A percentile compares a stretch with the other conserved stretches of the same genome.
phyloP scores from a whole-genome alignment of 2,888 invertebrate genomes.

The Aplocera efformata region DNA sequence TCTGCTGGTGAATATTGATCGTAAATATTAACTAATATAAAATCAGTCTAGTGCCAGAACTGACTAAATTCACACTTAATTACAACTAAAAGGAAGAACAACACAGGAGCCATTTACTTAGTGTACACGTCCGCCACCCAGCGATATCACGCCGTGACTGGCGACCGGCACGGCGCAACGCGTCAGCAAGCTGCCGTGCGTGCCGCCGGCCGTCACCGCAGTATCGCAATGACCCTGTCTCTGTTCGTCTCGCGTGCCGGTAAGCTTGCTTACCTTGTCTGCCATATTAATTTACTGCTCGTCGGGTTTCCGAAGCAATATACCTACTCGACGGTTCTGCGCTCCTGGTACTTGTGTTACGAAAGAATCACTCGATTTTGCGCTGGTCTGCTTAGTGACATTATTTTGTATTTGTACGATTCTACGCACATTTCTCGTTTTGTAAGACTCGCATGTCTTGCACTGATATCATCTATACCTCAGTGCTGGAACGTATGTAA shows the following conservation, averaged over 20 bases:
- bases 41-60: conserved; percentile 31
- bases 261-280: conserved; percentile 71
- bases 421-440: too few species aligned
- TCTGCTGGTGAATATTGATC: too few species aligned
- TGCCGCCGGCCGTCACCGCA: conserved; percentile 23
- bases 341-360: conserved; percentile 73
- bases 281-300: conserved; percentile 62
- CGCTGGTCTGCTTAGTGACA: conserved; percentile 24
- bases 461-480: too few species aligned
- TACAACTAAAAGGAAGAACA: conserved; percentile 17
- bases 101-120: too few species aligned
- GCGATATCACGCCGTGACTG: conserved; percentile 27
- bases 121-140: conserved; percentile 28
- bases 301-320: conserved; percentile 29
- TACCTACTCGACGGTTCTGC: conserved; percentile 51
- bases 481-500: too few species aligned
- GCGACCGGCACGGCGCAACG: conserved; percentile 23
- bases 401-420: too few species aligned
- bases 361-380: conserved; percentile 67
- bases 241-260: conserved; percentile 36
- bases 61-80: conserved; percentile 40
- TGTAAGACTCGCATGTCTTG: too few species aligned
- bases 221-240: conserved; percentile 28
- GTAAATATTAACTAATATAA: conserved; percentile 10
- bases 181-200: conserved; percentile 8